Conservation (phyloP, 64 coral and sea anemone genomes). For the Actinia equina region DNA sequence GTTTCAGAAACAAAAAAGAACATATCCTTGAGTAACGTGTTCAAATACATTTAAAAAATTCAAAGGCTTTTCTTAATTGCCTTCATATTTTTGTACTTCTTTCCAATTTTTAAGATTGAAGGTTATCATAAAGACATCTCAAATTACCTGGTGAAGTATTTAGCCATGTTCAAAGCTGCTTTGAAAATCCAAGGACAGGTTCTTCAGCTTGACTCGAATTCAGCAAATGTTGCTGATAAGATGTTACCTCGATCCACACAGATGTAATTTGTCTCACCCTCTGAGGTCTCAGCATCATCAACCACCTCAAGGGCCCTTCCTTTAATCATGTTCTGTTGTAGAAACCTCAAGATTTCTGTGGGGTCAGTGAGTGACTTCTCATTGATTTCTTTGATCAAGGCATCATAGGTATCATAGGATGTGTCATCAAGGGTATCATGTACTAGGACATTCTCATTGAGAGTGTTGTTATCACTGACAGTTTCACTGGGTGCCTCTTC, state of each 20-base stretch:
- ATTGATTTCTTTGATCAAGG: background rate
- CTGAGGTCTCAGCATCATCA: conserved; percentile 12
- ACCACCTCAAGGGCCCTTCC: conserved; percentile 48
- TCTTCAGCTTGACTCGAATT: conserved; percentile 45
- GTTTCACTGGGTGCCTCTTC: background rate
- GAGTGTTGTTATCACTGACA: background rate
- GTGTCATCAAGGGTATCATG: background rate
- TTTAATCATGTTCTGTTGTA: conserved; percentile 48
- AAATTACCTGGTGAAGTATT: conserved; percentile 14
- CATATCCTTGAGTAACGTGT: background rate
- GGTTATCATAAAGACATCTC: background rate
- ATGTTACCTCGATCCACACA: conserved; percentile 26
- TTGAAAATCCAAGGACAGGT: conserved; percentile 43
- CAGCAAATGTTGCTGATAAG: conserved; percentile 42
- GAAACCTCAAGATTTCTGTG: conserved; percentile 48
- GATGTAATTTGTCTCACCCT: conserved; percentile 60
- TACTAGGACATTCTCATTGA: background rate
- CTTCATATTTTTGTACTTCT: background rate
- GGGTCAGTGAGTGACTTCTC: conserved; percentile 24
- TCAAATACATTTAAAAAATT: background rate
- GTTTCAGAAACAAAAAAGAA: too few species aligned
- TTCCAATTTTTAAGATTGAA: background rate
- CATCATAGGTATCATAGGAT: background rate
- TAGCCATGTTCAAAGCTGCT: conserved; percentile 21
- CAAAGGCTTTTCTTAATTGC: background rate